Evolutionary conservation across 2,888 invertebrate species (phyloP).

Genomic region (Thymelicus lineola): DNA sequence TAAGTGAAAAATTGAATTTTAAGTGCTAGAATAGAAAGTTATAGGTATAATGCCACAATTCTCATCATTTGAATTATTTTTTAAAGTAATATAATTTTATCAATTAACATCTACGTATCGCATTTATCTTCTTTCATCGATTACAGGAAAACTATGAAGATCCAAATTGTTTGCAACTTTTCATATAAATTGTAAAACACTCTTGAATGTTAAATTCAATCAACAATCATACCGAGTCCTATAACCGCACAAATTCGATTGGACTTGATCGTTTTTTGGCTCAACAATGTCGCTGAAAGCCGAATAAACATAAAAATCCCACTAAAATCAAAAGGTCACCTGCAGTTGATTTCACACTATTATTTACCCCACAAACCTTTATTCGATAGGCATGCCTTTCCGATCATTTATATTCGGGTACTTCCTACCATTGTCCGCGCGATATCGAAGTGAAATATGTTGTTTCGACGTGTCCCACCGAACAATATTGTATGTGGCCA

Average conservation of each 20-base stretch:
- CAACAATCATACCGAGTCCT: no score
- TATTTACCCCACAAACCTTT: conserved; percentile 51
- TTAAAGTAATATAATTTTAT: no score
- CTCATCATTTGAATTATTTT: no score
- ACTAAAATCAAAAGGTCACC: conserved; percentile 10
- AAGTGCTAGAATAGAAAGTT: no score
- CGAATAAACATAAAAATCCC: not conserved
- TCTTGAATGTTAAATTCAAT: no score
- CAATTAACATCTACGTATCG: no score
- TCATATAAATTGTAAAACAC: no score
- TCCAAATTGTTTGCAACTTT: no score
- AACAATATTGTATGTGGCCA: conserved; percentile 56
- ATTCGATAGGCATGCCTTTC: conserved; percentile 76
- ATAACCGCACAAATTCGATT: not conserved
- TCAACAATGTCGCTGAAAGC: not conserved
- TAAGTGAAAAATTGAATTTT: no score
- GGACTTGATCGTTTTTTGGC: not conserved
- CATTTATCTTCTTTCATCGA: no score
- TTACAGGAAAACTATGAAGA: no score
- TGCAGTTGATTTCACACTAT: conserved; percentile 26
- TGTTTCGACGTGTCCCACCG: conserved; percentile 72
- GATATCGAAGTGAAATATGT: conserved; percentile 83
- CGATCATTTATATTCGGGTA: conserved; percentile 81
- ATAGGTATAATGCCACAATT: no score
- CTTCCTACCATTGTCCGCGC: conserved; percentile 79